Evolutionary conservation across 2,797 vertebrate genomes (phyloP), one percentile per base, ranked within the genome.

Genomic region (Anabacerthia variegaticeps): DNA sequence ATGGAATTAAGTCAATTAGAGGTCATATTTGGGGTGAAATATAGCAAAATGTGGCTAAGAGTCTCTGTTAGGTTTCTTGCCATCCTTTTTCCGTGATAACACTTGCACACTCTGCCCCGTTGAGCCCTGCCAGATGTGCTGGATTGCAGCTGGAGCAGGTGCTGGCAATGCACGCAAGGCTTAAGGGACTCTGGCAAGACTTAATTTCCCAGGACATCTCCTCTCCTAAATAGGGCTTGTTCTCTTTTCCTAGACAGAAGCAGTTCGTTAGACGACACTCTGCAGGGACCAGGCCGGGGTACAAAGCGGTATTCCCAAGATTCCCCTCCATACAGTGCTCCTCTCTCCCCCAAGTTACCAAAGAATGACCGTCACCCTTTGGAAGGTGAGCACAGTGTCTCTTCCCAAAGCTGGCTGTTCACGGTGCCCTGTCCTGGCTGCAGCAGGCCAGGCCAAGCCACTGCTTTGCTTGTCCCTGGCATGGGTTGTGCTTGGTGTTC

Each of bases 271-370:
- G 98, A 99, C 83, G 97, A 97, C 78, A 87, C 98, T 89, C 97
- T 97, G n/a, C 97, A 98, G 48, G 98, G 98, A 74, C 97, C 98
- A 30, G 98, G 98, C 79, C 98, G 98, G 97, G 98, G 98, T 71
- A 96, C 97, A 93, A 99, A 99, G 96, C 97, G 98, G 46, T 99
- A 98, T 95, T 98, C 98, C 74, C 98, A 98, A 88, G 98, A 99
- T 44, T 83, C 97, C 91, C 98, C 98, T 96, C 98, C 94, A 61
- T 98, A 97, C 96, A 97, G 83, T 96, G 98, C 97, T 93, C 97
- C 98, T 85, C 95, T 98, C 36, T 98, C 98, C 88, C 98, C 98
- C 96, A 99, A 99, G 98, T 96, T 98, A 94, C 77, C 98, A 97
- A 99, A 99, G 98, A 98, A 97, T 95, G 97, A 98, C 86, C 98